Percentiles rank a stretch among this genome's conserved stretches.
Evolutionary conservation across 2,888 invertebrate genomes (phyloP).

Genomic region (Drosophila hamatofila): DNA sequence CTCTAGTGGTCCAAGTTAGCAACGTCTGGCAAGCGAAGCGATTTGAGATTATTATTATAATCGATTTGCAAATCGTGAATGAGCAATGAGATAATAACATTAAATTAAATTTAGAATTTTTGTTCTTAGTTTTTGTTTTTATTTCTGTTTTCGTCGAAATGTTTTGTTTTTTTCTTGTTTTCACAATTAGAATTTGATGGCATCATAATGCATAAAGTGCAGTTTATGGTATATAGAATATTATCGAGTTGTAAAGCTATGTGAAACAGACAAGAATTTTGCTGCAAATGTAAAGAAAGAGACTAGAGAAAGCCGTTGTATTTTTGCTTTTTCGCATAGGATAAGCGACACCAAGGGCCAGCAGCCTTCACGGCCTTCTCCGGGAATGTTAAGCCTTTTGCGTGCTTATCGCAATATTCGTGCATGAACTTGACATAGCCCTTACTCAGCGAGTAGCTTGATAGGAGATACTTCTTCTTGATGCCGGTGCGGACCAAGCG

Average conservation of each 20-base stretch:
- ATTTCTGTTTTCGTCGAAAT: not conserved
- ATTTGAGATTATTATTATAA: constrained; percentile 1
- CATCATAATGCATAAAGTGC: too few species aligned
- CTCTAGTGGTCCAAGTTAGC: not conserved
- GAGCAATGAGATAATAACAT: not conserved
- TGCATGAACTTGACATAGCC: not conserved
- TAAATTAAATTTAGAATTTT: not conserved
- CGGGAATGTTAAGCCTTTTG: not conserved
- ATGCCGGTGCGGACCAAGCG: too few species aligned
- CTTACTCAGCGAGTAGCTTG: not conserved
- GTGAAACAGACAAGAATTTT: too few species aligned
- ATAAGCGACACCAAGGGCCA: not conserved
- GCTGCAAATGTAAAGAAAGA: too few species aligned
- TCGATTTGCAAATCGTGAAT: not conserved
- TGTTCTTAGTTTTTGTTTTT: not conserved
- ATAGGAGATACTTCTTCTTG: too few species aligned
- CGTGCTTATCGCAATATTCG: not conserved
- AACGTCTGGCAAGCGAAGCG: not conserved
- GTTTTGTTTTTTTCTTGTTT: too few species aligned
- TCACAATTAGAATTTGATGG: too few species aligned
- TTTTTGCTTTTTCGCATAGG: too few species aligned
- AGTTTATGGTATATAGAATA: too few species aligned
- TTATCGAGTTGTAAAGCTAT: too few species aligned
- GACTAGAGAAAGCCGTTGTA: too few species aligned
- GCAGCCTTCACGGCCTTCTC: not conserved